phyloP scores from a whole-genome alignment of 2,888 invertebrate genomes.

The Acanthopleura granulata region DNA sequence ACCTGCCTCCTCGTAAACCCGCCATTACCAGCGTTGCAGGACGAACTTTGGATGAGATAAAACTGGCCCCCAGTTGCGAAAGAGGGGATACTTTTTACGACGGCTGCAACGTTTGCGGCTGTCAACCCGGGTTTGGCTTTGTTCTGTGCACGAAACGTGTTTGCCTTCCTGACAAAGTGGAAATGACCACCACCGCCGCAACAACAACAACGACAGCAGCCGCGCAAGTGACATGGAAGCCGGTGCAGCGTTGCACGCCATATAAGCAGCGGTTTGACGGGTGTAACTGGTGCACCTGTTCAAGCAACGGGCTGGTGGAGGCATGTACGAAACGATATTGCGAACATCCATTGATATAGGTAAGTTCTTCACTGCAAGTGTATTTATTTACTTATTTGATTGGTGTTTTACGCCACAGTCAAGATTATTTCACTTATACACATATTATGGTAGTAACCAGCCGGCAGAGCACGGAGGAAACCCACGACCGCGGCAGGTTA shows the following conservation, averaged over 20 bases:
- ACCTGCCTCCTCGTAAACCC: not conserved
- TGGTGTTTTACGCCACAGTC: no score
- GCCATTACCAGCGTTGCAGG: not conserved
- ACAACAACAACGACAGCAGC: not conserved
- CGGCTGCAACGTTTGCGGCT: not conserved
- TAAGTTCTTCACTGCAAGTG: no score
- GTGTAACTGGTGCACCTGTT: slow-evolving; percentile 37
- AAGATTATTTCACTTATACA: no score
- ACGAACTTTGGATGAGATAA: not conserved
- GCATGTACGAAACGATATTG: not conserved
- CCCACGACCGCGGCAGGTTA: no score
- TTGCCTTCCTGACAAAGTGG: not conserved
- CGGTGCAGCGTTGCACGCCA: not conserved
- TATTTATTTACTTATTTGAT: no score
- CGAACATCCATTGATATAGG: no score
- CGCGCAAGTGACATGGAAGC: not conserved
- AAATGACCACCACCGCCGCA: not conserved
- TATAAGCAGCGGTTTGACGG: slow-evolving; percentile 37
- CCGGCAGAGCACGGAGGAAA: no score
- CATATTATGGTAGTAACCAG: no score
- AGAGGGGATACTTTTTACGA: not conserved
- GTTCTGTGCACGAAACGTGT: not conserved
- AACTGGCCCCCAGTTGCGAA: not conserved
- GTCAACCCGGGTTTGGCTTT: not conserved
- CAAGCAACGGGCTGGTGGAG: slow-evolving; percentile 14